Base-by-base conservation (phyloP, 1,140 invertebrate species). In the Carposina sasakii region DNA sequence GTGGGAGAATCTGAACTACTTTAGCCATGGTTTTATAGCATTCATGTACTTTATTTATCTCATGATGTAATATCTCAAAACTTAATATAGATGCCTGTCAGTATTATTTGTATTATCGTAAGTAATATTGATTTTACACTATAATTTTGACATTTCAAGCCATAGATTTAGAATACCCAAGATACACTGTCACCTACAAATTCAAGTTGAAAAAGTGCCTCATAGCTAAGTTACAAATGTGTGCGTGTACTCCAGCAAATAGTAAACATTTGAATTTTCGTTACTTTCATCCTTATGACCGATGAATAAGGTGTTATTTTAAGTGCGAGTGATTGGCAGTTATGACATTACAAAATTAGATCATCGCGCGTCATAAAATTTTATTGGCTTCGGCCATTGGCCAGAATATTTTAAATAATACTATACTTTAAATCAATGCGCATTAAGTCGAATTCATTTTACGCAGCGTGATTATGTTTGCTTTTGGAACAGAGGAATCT, bases 1-100 rank as follows among this genome's bases (percentile, higher is more conserved):
- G 75, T 97, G 95, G 95, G 87, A 89, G 9, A 85, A 91, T 54
- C 87, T 96, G 13, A 88, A 89, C 66, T 97, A 89, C 78, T 87
- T 91, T 52, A 94, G 94, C 76, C 95, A 96, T 73, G 66, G 71
- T 23, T 61, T 86, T 53, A 69, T 67, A 26, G 64, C 63, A 30
- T 76, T 83, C 62, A 78, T 79, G 60, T 84, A 82, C 71, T 48
- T 85, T 19, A 67, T 83, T 49, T 83, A 79, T 68, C 53, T 84
- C 47, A 75, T 84, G 63, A 81, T 85, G 68, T 83, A 52, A 68
- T 54, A 45, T 17, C 8, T 6, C 1, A 3, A 10, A 30, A 10
- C 19, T 36, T 2, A 3, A 2, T 36, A 13, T 3, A 13, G 51
- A 48, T 60, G 50, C 54, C 54, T 48, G 36, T 21, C 43, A 56